phyloP scores from a whole-genome alignment of 2,113 vertebrate species.

The Climacteris rufus region DNA sequence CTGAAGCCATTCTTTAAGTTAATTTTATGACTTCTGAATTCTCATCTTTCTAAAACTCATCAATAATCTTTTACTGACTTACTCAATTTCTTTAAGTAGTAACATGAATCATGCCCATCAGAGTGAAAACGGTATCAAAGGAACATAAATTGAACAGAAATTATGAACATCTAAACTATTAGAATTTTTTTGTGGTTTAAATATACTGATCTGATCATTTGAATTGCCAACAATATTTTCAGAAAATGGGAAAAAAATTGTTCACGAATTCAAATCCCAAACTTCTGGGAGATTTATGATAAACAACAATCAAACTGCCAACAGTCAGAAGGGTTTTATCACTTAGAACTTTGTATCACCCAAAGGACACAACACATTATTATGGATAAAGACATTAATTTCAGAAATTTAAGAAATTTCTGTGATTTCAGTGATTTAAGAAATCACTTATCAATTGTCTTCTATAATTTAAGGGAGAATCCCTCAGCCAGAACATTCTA shows the following conservation, averaged over 20 bases:
- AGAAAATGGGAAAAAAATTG: neutral
- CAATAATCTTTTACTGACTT: neutral
- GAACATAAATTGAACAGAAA: neutral
- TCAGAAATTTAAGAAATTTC: too few relatives aligned
- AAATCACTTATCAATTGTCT: too few relatives aligned
- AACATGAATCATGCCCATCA: neutral
- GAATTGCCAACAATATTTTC: neutral
- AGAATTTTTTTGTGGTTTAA: neutral
- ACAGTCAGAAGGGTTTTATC: neutral
- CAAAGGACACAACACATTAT: neutral
- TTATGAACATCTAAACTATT: neutral
- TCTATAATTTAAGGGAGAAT: neutral
- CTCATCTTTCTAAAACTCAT: neutral
- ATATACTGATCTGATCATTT: neutral
- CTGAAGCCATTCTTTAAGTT: neutral
- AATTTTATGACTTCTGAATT: neutral
- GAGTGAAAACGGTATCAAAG: neutral
- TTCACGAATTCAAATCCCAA: neutral
- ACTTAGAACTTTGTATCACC: neutral
- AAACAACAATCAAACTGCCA: neutral
- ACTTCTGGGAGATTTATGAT: neutral
- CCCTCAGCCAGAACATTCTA: neutral
- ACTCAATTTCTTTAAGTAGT: neutral
- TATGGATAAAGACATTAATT: neutral
- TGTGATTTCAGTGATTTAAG: too few relatives aligned